Conservation (phyloP, 2,113 vertebrate genomes). For the Oryzias celebensis region DNA sequence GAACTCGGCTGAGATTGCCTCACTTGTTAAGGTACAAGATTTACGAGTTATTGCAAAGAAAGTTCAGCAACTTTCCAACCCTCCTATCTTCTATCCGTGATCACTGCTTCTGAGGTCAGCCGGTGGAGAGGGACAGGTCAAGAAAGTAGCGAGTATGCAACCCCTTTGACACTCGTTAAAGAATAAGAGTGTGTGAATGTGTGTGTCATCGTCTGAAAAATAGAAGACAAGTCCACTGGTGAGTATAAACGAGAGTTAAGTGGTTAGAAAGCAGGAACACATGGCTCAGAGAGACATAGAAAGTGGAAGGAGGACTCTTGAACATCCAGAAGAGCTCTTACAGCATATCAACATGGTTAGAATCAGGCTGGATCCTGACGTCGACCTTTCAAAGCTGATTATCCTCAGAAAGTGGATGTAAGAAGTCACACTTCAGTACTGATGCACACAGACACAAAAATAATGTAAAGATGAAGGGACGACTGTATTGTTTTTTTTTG, state of each 20-base stretch:
- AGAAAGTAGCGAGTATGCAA: slow-evolving; percentile 24
- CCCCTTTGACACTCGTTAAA: slow-evolving; percentile 32
- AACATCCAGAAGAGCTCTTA: slow-evolving; percentile 38
- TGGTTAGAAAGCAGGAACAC: slow-evolving; percentile 47
- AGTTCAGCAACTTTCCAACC: slow-evolving; percentile 49
- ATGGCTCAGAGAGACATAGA: slow-evolving; percentile 34
- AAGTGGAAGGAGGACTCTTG: slow-evolving; percentile 25
- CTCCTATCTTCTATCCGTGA: slow-evolving; percentile 39
- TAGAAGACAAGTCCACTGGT: slow-evolving; percentile 17
- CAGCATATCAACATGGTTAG: slow-evolving; percentile 24
- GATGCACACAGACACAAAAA: slow-evolving; percentile 1
- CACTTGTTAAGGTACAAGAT: slow-evolving; percentile 48
- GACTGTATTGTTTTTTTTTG: too few relatives aligned
- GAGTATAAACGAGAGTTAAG: slow-evolving; percentile 40
- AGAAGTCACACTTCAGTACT: not conserved
- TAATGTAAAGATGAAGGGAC: not conserved
- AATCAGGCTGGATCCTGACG: slow-evolving; percentile 22
- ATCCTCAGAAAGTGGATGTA: slow-evolving; percentile 23
- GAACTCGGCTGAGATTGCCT: slow-evolving; percentile 31
- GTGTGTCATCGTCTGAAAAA: slow-evolving; percentile 26
- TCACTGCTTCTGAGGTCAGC: slow-evolving; percentile 61
- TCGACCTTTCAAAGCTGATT: slow-evolving; percentile 31
- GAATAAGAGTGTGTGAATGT: slow-evolving; percentile 7
- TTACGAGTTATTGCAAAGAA: slow-evolving; percentile 50
- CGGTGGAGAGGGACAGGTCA: slow-evolving; percentile 46